Percentiles rank a stretch among this genome's conserved stretches.
phyloP scores from a whole-genome alignment of 2,113 vertebrate genomes.

The Barbus barbus region DNA sequence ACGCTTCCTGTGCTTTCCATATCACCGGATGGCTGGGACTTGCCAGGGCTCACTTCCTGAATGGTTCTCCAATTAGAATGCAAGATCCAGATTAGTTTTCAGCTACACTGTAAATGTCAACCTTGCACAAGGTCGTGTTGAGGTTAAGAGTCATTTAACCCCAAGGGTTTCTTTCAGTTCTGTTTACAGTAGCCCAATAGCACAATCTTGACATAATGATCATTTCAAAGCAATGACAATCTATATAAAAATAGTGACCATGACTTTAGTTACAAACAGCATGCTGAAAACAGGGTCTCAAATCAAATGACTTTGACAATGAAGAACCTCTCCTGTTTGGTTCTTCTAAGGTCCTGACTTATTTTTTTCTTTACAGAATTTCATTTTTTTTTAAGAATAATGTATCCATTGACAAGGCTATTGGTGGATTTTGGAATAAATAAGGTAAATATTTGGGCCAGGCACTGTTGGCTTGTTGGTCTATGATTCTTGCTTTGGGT shows the following conservation, averaged over 20 bases:
- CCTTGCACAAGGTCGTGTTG: conserved; percentile 22
- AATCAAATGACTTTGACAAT: background rate
- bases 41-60: conserved; percentile 53
- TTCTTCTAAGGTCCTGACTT: background rate
- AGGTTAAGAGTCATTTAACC: conserved; percentile 26
- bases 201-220: conserved; percentile 9
- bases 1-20: background rate
- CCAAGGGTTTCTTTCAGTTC: background rate
- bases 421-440: background rate
- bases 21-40: background rate
- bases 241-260: background rate
- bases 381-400: background rate
- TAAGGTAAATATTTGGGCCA: background rate
- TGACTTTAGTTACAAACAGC: background rate
- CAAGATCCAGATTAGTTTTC: conserved; percentile 51
- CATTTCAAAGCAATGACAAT: conserved; percentile 1
- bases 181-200: background rate
- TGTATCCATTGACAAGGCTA: background rate
- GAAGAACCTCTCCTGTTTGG: background rate
- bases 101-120: conserved; percentile 52
- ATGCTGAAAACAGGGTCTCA: background rate
- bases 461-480: background rate
- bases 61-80: conserved; percentile 53
- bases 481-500: background rate
- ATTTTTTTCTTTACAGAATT: too few species aligned